These are phyloP conservation scores for Sebastes reedi DNA, from an alignment of 2,797 vertebrate species.

Conservation along the genomic window DNA sequence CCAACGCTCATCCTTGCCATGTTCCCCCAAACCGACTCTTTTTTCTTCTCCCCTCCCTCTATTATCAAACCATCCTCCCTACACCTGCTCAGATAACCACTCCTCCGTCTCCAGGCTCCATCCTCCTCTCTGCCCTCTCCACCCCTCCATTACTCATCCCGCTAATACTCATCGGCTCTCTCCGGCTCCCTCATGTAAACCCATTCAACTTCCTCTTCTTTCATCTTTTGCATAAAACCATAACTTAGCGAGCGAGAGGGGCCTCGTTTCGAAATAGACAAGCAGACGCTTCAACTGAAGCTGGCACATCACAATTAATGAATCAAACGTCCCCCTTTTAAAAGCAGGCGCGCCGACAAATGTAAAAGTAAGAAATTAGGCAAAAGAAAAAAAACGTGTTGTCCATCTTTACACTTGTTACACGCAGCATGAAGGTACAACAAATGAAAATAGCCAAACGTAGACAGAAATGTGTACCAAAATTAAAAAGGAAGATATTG, in stretches of 20 bases:
- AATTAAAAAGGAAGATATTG: neutral
- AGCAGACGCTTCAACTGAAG: constrained; percentile 38
- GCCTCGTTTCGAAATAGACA: constrained; percentile 43
- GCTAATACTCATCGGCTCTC: constrained; percentile 61
- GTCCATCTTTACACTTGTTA: neutral
- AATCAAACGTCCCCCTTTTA: constrained; percentile 46
- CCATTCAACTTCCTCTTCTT: constrained; percentile 72
- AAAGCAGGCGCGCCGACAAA: constrained; percentile 5
- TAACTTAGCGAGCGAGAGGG: constrained; percentile 51
- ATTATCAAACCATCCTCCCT: constrained; percentile 48
- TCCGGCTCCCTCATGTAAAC: constrained; percentile 60
- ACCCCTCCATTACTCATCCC: constrained; percentile 67
- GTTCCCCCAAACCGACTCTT: constrained; percentile 39
- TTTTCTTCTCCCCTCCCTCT: constrained; percentile 41
- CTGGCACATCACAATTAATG: constrained; percentile 37
- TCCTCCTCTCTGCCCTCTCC: constrained; percentile 64
- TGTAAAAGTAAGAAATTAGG: constrained; percentile 1
- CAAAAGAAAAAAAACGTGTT: neutral
- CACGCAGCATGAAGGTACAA: neutral
- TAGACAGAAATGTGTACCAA: neutral
- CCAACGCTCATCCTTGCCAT: constrained; percentile 51
- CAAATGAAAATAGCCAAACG: neutral
- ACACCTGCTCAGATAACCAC: constrained; percentile 75
- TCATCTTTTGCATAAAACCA: constrained; percentile 74
- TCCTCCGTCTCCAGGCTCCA: constrained; percentile 67